phyloP scores from a whole-genome alignment of 1,140 invertebrate genomes.

The Eueides isabella region DNA sequence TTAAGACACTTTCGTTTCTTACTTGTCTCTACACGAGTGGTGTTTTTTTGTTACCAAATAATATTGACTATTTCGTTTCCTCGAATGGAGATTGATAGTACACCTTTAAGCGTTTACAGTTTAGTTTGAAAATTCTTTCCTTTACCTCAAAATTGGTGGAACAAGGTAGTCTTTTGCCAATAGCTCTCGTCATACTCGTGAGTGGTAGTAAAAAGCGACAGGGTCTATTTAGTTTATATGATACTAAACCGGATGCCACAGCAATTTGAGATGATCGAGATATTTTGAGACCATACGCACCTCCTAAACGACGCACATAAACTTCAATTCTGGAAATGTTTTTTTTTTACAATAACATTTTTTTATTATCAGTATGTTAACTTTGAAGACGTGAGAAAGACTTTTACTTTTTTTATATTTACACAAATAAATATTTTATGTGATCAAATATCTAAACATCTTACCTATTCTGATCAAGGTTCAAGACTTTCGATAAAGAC shows the following conservation, averaged over 20 bases:
- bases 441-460: slow-evolving; percentile 58
- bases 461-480: slow-evolving; percentile 69
- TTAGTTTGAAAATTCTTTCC: no score
- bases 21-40: no score
- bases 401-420: no score
- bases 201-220: slow-evolving; percentile 79
- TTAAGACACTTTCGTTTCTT: no score
- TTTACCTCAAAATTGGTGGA: slow-evolving; percentile 84
- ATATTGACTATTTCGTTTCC: no score
- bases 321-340: slow-evolving; percentile 83
- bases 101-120: no score
- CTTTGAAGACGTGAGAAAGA: no score
- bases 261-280: slow-evolving; percentile 46
- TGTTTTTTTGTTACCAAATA: no score
- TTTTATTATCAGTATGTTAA: no score
- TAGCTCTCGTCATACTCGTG: slow-evolving; percentile 84
- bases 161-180: slow-evolving; percentile 85
- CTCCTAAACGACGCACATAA: slow-evolving; percentile 69
- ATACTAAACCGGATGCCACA: slow-evolving; percentile 48
- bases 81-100: no score
- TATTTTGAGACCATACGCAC: slow-evolving; percentile 60
- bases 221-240: slow-evolving; percentile 51
- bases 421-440: no score
- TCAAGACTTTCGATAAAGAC: slow-evolving; percentile 81
- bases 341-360: background rate